Base-by-base conservation (phyloP, 2,113 vertebrate species). In the Microtus ochrogaster region DNA sequence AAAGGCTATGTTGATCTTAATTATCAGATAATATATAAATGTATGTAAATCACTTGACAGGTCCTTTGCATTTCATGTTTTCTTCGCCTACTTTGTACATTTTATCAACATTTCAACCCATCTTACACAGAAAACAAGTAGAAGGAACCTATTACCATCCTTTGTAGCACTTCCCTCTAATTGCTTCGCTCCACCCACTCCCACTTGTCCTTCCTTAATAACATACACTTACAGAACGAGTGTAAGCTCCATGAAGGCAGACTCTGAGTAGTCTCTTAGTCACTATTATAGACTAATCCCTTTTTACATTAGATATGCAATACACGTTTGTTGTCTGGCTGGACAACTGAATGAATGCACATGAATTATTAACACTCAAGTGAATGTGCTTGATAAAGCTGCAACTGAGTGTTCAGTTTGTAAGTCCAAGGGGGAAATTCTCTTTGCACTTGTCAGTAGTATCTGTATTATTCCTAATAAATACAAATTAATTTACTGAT, bases 311-410 rank as follows among this genome's bases (percentile, higher is more conserved):
- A 81, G 65, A 65, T 33, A 94, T 2, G 93, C 70, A 55, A 1
- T 72, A 74, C 30, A 19, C 82, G 36, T 63, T 73, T 95, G 16
- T 83, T 79, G 79, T 87, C 44, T 86, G 24, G 7, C 28, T 95
- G 70, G 36, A 73, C 36, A 95, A 55, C 55, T 92, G 30, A 92
- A 81, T 94, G 61, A 94, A 16, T 96, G 55, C 16, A 78, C 22
- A 79, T 92, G 47, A 95, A 83, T 95, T 95, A 87, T 92, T 90
- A 86, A 49, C 83, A 92, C 7, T 90, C 24, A 92, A 36, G 21
- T 83, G 65, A 94, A 81, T 73, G 44, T 96, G 63, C 39, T 89
- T 94, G 39, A 85, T 96, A 95, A 94, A 93, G 21, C 77, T 92
- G 87, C 30, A 91, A 79, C 24, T 78, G 17, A 11, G 92, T 83